A percentile compares a stretch with the other conserved stretches of the same genome.
Conservation (phyloP, 2,113 vertebrate genomes). For the Mesoclemmys tuberculata region DNA sequence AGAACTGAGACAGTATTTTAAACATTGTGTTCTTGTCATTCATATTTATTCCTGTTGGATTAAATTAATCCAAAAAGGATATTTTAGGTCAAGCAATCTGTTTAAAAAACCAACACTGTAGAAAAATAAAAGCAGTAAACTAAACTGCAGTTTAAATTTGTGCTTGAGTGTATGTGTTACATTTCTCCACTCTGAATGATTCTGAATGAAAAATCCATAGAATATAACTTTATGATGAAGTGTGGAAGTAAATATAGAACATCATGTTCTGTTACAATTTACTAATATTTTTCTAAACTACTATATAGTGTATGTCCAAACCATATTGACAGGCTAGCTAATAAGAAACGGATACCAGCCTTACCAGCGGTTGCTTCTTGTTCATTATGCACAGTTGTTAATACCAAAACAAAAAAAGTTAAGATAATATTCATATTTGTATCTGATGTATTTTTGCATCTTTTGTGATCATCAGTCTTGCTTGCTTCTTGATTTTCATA, state of each 20-base stretch:
- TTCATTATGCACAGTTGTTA: not conserved
- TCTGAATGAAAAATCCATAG: not conserved
- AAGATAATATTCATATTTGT: not conserved
- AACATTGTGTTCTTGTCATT: not conserved
- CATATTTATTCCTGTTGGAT: not conserved
- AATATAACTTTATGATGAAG: not conserved
- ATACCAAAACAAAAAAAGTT: not conserved
- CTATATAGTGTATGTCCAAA: not conserved
- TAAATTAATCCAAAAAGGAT: not conserved
- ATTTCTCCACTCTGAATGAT: not conserved
- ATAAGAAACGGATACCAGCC: not conserved
- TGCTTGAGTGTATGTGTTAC: not conserved
- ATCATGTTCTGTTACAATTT: not conserved
- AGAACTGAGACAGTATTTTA: not conserved
- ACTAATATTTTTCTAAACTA: not conserved
- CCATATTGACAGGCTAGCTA: not conserved
- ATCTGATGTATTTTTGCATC: not conserved
- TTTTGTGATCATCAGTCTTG: not conserved
- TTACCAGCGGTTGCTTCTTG: not conserved
- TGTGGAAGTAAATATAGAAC: not conserved
- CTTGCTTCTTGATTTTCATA: not conserved
- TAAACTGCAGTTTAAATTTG: not conserved
- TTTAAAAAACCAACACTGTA: not conserved
- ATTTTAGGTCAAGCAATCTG: not conserved
- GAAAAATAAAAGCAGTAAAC: fast-evolving